Percentiles rank a stretch among this genome's conserved stretches.
phyloP scores from a whole-genome alignment of 2,888 invertebrate species.

The Chalcis sispes region DNA sequence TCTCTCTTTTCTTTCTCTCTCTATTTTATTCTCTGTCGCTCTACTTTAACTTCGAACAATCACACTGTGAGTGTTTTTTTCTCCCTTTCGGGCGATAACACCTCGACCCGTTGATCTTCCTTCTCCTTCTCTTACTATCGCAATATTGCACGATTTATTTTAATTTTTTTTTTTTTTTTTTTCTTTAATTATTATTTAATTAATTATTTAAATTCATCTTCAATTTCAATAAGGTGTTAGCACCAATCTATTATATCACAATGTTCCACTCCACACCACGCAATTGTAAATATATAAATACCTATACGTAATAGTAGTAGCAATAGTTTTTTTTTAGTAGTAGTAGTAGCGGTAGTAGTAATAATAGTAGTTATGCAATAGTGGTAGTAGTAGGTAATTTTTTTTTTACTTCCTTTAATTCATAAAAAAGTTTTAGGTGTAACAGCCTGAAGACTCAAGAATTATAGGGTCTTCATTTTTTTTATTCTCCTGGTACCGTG shows the following conservation, averaged over 20 bases:
- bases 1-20: background rate
- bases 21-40: too few relatives aligned
- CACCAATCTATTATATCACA: conserved; percentile 77
- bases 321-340: conserved; percentile 60
- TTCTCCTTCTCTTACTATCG: conserved; percentile 66
- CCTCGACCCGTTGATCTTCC: conserved; percentile 58
- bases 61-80: background rate
- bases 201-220: conserved; percentile 71
- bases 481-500: conserved; percentile 54
- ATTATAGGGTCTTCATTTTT: conserved; percentile 58
- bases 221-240: conserved; percentile 76
- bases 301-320: conserved; percentile 69
- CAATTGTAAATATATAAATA: conserved; percentile 76
- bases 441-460: conserved; percentile 67
- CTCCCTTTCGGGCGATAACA: conserved; percentile 31
- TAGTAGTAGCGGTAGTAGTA: conserved; percentile 63
- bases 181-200: conserved; percentile 59
- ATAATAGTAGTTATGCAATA: conserved; percentile 57
- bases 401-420: conserved; percentile 22
- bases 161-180: conserved; percentile 55
- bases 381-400: conserved; percentile 49
- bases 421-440: conserved; percentile 69
- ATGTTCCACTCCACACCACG: conserved; percentile 76
- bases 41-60: background rate
- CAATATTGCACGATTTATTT: conserved; percentile 74